These are phyloP conservation scores for Actias luna DNA, from an alignment of 2,888 invertebrate species.

Conservation along the genomic window DNA sequence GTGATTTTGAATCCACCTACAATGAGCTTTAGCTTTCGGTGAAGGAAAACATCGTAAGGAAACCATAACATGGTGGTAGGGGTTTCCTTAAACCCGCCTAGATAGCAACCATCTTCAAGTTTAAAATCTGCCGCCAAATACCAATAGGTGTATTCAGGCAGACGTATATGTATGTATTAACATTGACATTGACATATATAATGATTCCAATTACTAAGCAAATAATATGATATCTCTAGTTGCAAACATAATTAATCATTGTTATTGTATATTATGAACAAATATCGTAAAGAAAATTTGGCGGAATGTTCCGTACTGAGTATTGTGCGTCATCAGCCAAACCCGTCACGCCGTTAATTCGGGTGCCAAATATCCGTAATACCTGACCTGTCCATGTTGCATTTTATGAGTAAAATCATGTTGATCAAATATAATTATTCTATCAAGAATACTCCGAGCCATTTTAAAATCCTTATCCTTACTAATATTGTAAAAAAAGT, in stretches of 20 bases:
- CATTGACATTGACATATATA: neutral
- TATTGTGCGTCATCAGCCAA: neutral
- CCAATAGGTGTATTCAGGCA: too few relatives aligned
- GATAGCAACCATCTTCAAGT: too few relatives aligned
- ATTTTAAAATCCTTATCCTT: too few relatives aligned
- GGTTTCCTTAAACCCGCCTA: too few relatives aligned
- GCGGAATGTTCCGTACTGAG: neutral
- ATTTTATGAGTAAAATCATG: neutral
- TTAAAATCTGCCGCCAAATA: too few relatives aligned
- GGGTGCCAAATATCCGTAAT: slow-evolving; percentile 2
- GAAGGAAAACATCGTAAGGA: too few relatives aligned
- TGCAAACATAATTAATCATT: neutral
- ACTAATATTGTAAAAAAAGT: too few relatives aligned
- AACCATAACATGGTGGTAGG: too few relatives aligned
- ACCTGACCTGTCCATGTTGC: neutral
- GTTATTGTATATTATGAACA: neutral
- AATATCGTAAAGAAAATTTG: slow-evolving; percentile 1
- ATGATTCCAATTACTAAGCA: neutral
- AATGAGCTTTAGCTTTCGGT: too few relatives aligned
- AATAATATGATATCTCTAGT: neutral
- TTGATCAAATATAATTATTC: neutral
- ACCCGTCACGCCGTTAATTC: neutral
- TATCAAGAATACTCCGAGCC: neutral
- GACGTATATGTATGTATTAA: too few relatives aligned
- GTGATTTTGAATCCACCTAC: too few relatives aligned